These are phyloP conservation scores for Macaca nemestrina DNA, from an alignment of 2,113 vertebrate genomes.

Conservation along the genomic window DNA sequence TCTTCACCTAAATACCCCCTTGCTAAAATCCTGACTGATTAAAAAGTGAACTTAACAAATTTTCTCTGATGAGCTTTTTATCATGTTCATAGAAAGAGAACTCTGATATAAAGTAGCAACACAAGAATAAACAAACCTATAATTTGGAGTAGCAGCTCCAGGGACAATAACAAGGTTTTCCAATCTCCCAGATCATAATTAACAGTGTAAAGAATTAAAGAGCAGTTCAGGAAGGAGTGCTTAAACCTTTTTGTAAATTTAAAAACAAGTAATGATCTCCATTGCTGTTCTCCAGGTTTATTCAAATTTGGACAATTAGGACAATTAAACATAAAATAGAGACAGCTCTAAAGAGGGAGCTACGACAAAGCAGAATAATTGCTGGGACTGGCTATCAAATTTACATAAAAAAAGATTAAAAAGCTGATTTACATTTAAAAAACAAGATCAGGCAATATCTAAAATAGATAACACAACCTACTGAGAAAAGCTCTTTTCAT, in stretches of 20 bases:
- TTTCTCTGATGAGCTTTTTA: constrained; percentile 71
- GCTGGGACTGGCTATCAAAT: constrained; percentile 83
- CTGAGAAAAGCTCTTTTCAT: constrained; percentile 84
- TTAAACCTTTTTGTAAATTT: constrained; percentile 79
- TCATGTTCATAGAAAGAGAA: constrained; percentile 65
- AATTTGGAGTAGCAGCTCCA: constrained; percentile 69
- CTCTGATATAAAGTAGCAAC: constrained; percentile 68
- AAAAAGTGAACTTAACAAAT: constrained; percentile 64
- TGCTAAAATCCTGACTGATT: constrained; percentile 62
- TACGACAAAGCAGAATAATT: constrained; percentile 82
- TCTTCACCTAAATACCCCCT: constrained; percentile 5
- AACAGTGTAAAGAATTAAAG: constrained; percentile 75
- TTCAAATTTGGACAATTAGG: constrained; percentile 85
- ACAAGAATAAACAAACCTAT: constrained; percentile 76
- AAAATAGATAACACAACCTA: constrained; percentile 83
- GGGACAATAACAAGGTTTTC: constrained; percentile 76
- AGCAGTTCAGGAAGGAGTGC: constrained; percentile 70
- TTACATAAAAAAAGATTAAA: constrained; percentile 86
- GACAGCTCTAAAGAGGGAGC: constrained; percentile 73
- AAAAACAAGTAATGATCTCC: constrained; percentile 81
- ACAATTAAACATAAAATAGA: constrained; percentile 84
- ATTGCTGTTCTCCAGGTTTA: constrained; percentile 79
- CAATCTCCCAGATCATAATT: constrained; percentile 77
- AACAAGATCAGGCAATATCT: constrained; percentile 77
- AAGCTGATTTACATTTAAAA: constrained; percentile 84